Evolutionary conservation across 2,113 vertebrate genomes (phyloP).

Genomic region (Lutjanus erythropterus): DNA sequence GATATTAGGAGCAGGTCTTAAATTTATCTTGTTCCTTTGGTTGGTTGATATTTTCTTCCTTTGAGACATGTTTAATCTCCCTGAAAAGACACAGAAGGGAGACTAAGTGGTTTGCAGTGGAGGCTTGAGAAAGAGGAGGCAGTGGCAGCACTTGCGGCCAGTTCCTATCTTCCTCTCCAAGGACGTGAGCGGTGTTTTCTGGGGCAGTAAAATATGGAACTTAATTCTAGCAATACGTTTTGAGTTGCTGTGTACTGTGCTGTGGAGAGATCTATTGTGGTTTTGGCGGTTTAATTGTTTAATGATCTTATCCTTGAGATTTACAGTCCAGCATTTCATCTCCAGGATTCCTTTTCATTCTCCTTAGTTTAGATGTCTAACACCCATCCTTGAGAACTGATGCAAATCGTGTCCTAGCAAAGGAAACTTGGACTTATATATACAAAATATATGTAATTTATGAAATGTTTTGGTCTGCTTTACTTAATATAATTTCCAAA

Average conservation of each 20-base stretch:
- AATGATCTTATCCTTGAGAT: constrained; percentile 1
- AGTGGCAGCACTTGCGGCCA: constrained; percentile 45
- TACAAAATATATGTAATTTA: too few species aligned
- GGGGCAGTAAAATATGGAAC: constrained; percentile 33
- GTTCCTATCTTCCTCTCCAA: constrained; percentile 60
- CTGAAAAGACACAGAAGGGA: constrained; percentile 58
- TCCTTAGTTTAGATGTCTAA: not conserved
- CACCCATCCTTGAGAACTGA: too few species aligned
- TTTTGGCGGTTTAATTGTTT: constrained; percentile 14
- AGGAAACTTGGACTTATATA: too few species aligned
- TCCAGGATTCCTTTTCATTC: not conserved
- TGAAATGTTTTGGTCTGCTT: too few species aligned
- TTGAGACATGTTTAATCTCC: constrained; percentile 70
- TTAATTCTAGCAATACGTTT: constrained; percentile 32
- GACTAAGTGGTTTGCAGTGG: constrained; percentile 41
- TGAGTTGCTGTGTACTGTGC: constrained; percentile 11
- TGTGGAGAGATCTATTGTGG: constrained; percentile 13
- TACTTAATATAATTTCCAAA: too few species aligned
- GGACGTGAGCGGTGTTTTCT: constrained; percentile 32
- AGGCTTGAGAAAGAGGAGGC: constrained; percentile 37
- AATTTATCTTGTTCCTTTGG: constrained; percentile 58
- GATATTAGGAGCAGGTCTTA: constrained; percentile 64
- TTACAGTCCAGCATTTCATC: not conserved
- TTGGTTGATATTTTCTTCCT: constrained; percentile 69
- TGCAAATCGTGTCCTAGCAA: too few species aligned